Percentiles rank a stretch among this genome's conserved stretches.
Evolutionary conservation across 2,797 vertebrate genomes (phyloP).

Genomic region (Liasis olivaceus): DNA sequence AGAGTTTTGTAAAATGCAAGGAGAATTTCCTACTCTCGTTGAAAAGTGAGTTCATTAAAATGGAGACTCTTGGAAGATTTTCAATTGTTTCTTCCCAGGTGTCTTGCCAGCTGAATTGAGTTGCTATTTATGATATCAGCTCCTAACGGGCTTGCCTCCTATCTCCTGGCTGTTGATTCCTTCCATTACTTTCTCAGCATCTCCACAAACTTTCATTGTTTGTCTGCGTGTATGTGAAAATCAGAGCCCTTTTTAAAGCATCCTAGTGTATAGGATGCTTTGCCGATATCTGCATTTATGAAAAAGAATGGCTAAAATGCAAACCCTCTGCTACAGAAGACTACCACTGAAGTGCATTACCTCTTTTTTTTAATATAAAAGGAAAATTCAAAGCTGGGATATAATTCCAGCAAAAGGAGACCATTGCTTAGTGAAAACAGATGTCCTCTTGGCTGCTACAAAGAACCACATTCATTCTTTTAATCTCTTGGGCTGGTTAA

Average conservation of each 20-base stretch:
- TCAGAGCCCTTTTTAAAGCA: not conserved
- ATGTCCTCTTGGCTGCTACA: slow-evolving; percentile 18
- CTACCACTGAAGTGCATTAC: not conserved
- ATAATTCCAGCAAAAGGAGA: slow-evolving; percentile 14
- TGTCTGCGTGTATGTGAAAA: not conserved
- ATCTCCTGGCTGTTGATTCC: not conserved
- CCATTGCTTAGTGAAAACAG: slow-evolving; percentile 23
- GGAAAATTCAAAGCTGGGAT: not conserved
- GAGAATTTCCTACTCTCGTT: not conserved
- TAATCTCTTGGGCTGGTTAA: slow-evolving; percentile 37
- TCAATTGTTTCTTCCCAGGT: not conserved
- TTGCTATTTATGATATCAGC: not conserved
- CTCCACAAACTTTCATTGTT: not conserved
- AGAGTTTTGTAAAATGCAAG: not conserved
- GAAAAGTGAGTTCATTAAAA: not conserved
- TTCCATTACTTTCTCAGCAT: not conserved
- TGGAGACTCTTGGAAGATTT: not conserved
- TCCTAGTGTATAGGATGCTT: not conserved
- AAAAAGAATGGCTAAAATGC: not conserved
- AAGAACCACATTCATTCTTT: slow-evolving; percentile 20
- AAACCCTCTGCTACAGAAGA: not conserved
- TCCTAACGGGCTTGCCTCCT: not conserved
- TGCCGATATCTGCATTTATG: not conserved
- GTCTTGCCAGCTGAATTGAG: not conserved
- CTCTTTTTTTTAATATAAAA: not conserved